These are phyloP conservation scores for Gerris lacustris DNA, from an alignment of 2,888 invertebrate genomes.

Conservation along the genomic window DNA sequence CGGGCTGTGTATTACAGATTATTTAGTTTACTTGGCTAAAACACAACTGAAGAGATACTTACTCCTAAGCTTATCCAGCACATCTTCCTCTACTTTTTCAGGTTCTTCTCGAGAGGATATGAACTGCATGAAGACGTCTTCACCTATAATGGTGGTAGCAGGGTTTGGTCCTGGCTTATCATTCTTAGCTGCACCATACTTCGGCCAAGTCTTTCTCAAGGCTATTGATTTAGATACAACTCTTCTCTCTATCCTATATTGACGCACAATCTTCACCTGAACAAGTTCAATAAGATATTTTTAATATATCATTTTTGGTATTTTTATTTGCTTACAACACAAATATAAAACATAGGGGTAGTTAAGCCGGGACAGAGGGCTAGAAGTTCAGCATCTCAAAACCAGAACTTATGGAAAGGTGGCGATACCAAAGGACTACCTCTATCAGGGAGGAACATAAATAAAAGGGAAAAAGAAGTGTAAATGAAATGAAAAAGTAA, in stretches of 20 bases:
- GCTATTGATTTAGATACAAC: constrained; percentile 86
- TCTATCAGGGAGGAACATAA: too few relatives aligned
- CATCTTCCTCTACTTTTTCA: constrained; percentile 72
- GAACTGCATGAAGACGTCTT: constrained; percentile 92
- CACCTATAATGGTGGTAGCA: constrained; percentile 86
- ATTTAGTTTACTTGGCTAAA: too few relatives aligned
- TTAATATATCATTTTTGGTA: background rate
- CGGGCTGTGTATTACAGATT: too few relatives aligned
- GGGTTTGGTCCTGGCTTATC: constrained; percentile 97
- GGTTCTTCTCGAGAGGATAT: constrained; percentile 78
- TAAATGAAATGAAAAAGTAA: too few relatives aligned
- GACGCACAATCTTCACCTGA: constrained; percentile 54
- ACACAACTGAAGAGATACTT: constrained; percentile 22
- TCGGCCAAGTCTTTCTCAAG: constrained; percentile 82
- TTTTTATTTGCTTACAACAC: too few relatives aligned
- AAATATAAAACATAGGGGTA: too few relatives aligned
- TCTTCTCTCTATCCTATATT: constrained; percentile 84
- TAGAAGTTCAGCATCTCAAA: too few relatives aligned
- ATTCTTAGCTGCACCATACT: constrained; percentile 81
- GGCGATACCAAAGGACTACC: too few relatives aligned
- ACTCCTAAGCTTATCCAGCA: constrained; percentile 70
- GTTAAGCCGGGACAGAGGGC: too few relatives aligned
- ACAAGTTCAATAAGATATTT: background rate
- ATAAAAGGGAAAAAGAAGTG: too few relatives aligned
- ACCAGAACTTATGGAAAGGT: too few relatives aligned